Evolutionary conservation across 2,888 invertebrate genomes (phyloP).

Genomic region (Drosophila nr. perissopoda): DNA sequence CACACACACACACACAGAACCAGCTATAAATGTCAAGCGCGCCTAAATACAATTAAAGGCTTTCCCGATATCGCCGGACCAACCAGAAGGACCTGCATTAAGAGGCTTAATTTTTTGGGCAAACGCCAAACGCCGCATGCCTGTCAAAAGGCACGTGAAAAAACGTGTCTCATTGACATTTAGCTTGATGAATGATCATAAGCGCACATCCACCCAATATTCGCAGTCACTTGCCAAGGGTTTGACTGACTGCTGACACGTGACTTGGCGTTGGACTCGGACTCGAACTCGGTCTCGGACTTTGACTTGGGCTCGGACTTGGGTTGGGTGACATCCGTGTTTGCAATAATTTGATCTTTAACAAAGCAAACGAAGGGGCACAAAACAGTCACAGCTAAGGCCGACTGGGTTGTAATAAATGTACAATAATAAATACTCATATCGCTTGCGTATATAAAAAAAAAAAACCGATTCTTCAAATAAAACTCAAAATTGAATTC

Average conservation of each 20-base stretch:
- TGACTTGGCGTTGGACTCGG: conserved; percentile 47
- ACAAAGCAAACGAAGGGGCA: background rate
- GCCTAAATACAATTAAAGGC: conserved; percentile 73
- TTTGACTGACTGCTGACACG: conserved; percentile 76
- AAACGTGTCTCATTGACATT: conserved; percentile 77
- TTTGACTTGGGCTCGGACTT: background rate
- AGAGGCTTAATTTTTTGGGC: conserved; percentile 73
- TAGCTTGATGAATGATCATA: conserved; percentile 78
- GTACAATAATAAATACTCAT: background rate
- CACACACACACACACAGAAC: conserved; percentile 26
- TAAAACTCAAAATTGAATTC: background rate
- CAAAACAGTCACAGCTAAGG: background rate
- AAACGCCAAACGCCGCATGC: conserved; percentile 44
- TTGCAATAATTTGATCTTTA: conserved; percentile 43
- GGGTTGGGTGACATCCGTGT: conserved; percentile 19
- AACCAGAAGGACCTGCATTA: conserved; percentile 63
- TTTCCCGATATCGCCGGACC: conserved; percentile 39
- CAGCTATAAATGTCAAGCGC: conserved; percentile 69
- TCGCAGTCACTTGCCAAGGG: conserved; percentile 46
- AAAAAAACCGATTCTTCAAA: background rate
- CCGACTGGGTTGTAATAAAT: background rate
- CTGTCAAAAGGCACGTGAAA: conserved; percentile 78
- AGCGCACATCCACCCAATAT: conserved; percentile 29
- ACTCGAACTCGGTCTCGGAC: background rate
- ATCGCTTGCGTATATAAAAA: background rate